Percentiles rank a stretch among this genome's conserved stretches.
Conservation (phyloP, 2,888 invertebrate genomes). For the Coenonympha arcania region DNA sequence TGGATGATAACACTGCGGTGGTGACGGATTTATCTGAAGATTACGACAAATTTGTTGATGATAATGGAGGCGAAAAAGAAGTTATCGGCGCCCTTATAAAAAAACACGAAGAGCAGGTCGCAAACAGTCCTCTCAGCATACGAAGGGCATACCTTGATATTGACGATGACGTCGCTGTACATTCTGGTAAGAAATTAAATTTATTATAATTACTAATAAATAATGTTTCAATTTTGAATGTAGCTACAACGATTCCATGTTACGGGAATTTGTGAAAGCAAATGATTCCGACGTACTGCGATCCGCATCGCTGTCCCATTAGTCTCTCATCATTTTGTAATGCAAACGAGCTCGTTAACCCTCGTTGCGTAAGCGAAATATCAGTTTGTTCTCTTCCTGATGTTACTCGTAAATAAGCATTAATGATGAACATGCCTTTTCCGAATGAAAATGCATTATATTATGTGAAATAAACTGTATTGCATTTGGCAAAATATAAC, state of each 20-base stretch:
- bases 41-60: slow-evolving; percentile 57
- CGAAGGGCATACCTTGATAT: slow-evolving; percentile 70
- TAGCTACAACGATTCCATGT: background rate
- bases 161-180: slow-evolving; percentile 80
- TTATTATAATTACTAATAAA: background rate
- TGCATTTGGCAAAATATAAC: too few relatives aligned
- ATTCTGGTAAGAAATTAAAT: slow-evolving; percentile 77
- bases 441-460: background rate
- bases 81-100: slow-evolving; percentile 65
- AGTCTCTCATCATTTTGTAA: slow-evolving; percentile 19
- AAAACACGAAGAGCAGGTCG: slow-evolving; percentile 59
- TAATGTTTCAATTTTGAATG: too few relatives aligned
- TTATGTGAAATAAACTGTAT: too few relatives aligned
- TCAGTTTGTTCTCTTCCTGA: slow-evolving; percentile 18
- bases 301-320: slow-evolving; percentile 6
- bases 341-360: slow-evolving; percentile 24
- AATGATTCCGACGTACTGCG: slow-evolving; percentile 6
- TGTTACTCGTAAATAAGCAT: slow-evolving; percentile 29
- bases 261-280: background rate
- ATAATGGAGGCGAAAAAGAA: slow-evolving; percentile 60
- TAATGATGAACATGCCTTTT: background rate
- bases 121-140: slow-evolving; percentile 63
- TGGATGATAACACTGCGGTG: slow-evolving; percentile 52
- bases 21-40: slow-evolving; percentile 60
- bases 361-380: slow-evolving; percentile 25